Percentiles rank a stretch among this genome's conserved stretches.
These are phyloP conservation scores for Aurelia sp. DNA, from an alignment of 30 jellyfish, hydroid and myxozoan genomes.

Conservation along the genomic window DNA sequence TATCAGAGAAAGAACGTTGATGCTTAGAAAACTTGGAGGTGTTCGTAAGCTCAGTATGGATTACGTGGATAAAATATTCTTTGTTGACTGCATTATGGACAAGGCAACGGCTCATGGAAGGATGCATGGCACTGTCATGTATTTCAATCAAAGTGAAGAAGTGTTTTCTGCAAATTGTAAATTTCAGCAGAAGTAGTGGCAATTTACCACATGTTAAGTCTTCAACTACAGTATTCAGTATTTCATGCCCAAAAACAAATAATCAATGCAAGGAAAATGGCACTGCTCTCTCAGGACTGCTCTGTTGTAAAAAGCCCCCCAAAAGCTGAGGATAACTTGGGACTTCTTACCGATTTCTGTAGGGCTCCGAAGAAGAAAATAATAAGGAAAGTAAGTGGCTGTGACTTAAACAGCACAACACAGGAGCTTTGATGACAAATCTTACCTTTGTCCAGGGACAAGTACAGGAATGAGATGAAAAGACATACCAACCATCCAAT, in stretches of 20 bases:
- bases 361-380: conserved; percentile 57
- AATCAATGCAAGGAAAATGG: conserved; percentile 40
- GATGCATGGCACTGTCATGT: conserved; percentile 29
- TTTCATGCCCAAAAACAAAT: conserved; percentile 28
- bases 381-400: background rate
- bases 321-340: conserved; percentile 41
- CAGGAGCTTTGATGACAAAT: conserved; percentile 29
- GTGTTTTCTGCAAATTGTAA: conserved; percentile 38
- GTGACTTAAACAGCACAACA: background rate
- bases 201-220: conserved; percentile 31
- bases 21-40: conserved; percentile 41
- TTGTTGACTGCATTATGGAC: conserved; percentile 31
- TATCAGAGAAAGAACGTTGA: conserved; percentile 15
- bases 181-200: conserved; percentile 18
- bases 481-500: conserved; percentile 27
- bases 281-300: conserved; percentile 33
- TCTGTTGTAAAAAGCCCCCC: conserved; percentile 58
- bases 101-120: conserved; percentile 72
- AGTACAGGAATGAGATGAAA: conserved; percentile 52
- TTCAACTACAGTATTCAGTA: conserved; percentile 35
- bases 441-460: conserved; percentile 44
- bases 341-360: conserved; percentile 32
- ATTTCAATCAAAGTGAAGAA: conserved; percentile 40
- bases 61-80: conserved; percentile 31
- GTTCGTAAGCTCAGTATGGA: conserved; percentile 57